A percentile compares a stretch with the other conserved stretches of the same genome.
phyloP scores from a whole-genome alignment of 2,888 invertebrate species.

The Prenolepis imparis region DNA sequence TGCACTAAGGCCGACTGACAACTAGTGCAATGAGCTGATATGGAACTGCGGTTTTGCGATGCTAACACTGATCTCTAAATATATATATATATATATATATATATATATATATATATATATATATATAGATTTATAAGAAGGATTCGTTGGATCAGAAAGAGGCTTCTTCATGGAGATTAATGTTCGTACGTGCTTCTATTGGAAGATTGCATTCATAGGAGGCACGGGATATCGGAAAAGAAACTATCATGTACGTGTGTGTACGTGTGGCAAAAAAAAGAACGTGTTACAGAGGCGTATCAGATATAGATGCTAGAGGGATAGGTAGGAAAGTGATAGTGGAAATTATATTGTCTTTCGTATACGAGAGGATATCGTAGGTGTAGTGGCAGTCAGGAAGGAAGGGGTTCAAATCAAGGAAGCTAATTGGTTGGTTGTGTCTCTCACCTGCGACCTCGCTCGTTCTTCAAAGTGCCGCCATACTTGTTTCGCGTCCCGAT shows the following conservation, averaged over 20 bases:
- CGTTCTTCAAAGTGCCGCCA: conserved; percentile 99
- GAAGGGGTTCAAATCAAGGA: conserved; percentile 88
- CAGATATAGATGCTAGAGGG: conserved; percentile 83
- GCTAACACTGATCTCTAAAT: conserved; percentile 75
- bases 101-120: conserved; percentile 45
- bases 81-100: conserved; percentile 57
- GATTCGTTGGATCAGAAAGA: conserved; percentile 23
- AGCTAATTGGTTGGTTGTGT: conserved; percentile 87
- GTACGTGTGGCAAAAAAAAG: conserved; percentile 46
- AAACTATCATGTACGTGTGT: conserved; percentile 41
- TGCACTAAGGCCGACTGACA: conserved; percentile 67
- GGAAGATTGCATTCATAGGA: conserved; percentile 27
- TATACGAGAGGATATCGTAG: conserved; percentile 53
- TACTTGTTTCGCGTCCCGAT: conserved; percentile 99
- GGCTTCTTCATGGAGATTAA: conserved; percentile 13
- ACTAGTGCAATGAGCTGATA: conserved; percentile 72
- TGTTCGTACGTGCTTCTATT: conserved; percentile 46
- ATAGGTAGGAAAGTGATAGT: conserved; percentile 86
- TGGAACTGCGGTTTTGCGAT: conserved; percentile 68
- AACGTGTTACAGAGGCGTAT: conserved; percentile 43
- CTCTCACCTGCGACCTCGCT: conserved; percentile 99
- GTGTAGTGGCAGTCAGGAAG: conserved; percentile 46
- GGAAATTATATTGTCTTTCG: conserved; percentile 84
- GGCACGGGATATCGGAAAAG: background rate
- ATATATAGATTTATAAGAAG: conserved; percentile 54